Evolutionary conservation across 1,140 invertebrate genomes (phyloP).

Genomic region (Caerostris darwini): DNA sequence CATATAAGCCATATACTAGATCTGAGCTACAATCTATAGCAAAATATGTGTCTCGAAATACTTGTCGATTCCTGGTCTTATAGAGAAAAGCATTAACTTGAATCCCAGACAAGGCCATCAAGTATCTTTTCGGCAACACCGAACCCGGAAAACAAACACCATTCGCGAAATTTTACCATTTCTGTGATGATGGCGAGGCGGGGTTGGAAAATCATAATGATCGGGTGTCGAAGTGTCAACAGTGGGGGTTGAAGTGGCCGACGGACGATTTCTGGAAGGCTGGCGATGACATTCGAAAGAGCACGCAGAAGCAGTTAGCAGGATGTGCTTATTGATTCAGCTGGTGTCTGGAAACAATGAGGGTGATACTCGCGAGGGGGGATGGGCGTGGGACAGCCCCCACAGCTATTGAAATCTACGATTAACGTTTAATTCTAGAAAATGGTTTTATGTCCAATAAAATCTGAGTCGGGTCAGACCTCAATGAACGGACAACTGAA

Average conservation of each 20-base stretch:
- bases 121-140: neutral
- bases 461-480: neutral
- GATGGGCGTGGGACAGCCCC: neutral
- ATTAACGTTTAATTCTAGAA: neutral
- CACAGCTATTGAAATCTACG: neutral
- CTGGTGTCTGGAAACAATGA: slow-evolving; percentile 66
- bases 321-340: slow-evolving; percentile 74
- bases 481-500: too few relatives aligned
- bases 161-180: neutral
- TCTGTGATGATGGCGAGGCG: neutral
- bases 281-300: slow-evolving; percentile 59
- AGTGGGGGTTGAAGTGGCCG: neutral
- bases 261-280: slow-evolving; percentile 16
- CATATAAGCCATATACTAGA: too few relatives aligned
- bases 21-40: too few relatives aligned
- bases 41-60: too few relatives aligned
- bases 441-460: neutral
- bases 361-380: neutral
- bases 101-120: too few relatives aligned
- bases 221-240: slow-evolving; percentile 41
- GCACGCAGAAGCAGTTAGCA: slow-evolving; percentile 64
- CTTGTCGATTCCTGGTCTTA: too few relatives aligned
- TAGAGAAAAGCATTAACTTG: too few relatives aligned
- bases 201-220: neutral
- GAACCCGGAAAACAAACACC: neutral